Base-by-base conservation (phyloP, 53 echinoderm and acorn worm species). In the Echinometra lucunter region DNA sequence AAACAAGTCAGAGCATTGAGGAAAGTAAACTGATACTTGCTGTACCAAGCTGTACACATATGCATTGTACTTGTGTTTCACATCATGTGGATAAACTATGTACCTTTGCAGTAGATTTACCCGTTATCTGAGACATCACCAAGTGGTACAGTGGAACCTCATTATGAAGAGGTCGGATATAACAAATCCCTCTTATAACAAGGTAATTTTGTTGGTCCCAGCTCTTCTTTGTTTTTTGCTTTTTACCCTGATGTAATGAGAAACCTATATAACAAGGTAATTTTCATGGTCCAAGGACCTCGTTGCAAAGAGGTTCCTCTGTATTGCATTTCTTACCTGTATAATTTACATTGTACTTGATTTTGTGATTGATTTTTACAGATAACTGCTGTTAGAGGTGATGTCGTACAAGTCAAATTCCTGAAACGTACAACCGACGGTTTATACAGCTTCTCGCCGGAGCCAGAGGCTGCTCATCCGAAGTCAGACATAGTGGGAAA, bases 401-500 rank as follows among this genome's bases (percentile, higher is more conserved):
- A 74, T 74, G 74, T 74, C 74, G 74, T 74, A 74, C 74, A 74
- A 74, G 74, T 74, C 74, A 74, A 74, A 74, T 74, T 74, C 74
- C 74, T 74, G 74, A 74, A 74, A 74, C 74, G 74, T 74, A 74
- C 74, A 74, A 74, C 74, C 74, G 74, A 74, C 74, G 74, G 74
- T 74, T 74, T 74, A 8, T 74, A 74, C 74, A 74, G 74, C 74
- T 74, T 74, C 74, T 74, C 74, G 74, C 74, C 9, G 74, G 74
- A 74, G 74, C 74, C 10, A 74, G 74, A 74, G 74, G 74, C 74
- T 74, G 74, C 10, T 74, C 74, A 74, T 74, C 74, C 74, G 74
- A 74, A 74, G 74, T 74, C 74, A 74, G 74, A 74, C 74, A 74
- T 74, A 74, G 74, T 74, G 74, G 74, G 74, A 74, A 74, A 74